phyloP scores from a whole-genome alignment of 2,113 vertebrate species.

The Helogale parvula region DNA sequence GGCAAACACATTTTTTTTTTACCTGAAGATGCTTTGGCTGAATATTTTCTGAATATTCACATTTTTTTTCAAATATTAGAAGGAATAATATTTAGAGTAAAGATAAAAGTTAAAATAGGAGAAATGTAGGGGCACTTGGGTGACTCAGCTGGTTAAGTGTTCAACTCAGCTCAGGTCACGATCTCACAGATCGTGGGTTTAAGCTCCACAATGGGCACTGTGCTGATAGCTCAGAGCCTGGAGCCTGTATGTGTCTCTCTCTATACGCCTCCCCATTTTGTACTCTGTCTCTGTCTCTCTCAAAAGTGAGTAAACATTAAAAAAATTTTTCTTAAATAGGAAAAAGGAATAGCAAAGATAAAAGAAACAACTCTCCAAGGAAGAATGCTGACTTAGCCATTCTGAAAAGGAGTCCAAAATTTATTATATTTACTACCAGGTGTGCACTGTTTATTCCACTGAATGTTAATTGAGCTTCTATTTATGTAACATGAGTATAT shows the following conservation, averaged over 20 bases:
- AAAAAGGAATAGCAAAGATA: neutral
- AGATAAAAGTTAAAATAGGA: neutral
- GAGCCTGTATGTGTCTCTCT: too few species aligned
- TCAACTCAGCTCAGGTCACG: too few species aligned
- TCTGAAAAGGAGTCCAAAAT: neutral
- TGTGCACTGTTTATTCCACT: neutral
- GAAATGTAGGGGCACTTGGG: neutral
- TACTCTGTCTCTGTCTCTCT: too few species aligned
- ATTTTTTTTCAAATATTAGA: conserved; percentile 17
- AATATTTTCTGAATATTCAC: neutral
- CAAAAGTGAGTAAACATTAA: too few species aligned
- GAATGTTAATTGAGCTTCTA: conserved; percentile 35
- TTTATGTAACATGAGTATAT: conserved; percentile 5
- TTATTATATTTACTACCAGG: neutral
- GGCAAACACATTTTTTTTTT: neutral
- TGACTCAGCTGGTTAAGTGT: too few species aligned
- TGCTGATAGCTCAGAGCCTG: too few species aligned
- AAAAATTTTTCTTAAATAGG: neutral
- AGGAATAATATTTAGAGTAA: neutral
- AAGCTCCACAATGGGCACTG: too few species aligned
- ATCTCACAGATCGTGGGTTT: too few species aligned
- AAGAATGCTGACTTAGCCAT: neutral
- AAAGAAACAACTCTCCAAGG: neutral
- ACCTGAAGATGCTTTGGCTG: neutral
- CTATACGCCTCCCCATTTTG: too few species aligned